Evolutionary conservation across 2,888 invertebrate genomes (phyloP).

Genomic region (Helicoverpa assulta): DNA sequence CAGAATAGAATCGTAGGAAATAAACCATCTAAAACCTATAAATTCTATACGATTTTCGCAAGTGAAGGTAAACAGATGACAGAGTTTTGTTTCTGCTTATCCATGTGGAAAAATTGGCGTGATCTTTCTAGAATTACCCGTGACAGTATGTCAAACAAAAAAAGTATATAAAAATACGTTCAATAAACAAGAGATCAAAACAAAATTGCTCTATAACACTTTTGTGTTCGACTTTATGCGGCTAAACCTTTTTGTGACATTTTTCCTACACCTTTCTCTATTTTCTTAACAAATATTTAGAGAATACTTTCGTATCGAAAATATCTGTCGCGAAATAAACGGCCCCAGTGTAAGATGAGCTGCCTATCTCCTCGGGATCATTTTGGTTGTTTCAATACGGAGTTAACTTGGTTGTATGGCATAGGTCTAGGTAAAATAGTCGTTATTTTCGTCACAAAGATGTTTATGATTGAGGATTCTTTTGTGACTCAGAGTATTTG

Average conservation of each 20-base stretch:
- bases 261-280: conserved; percentile 37
- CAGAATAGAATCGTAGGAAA: background rate
- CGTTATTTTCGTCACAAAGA: conserved; percentile 53
- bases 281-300: conserved; percentile 60
- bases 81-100: no score
- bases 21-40: no score
- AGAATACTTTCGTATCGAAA: conserved; percentile 44
- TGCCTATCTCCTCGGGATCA: conserved; percentile 19
- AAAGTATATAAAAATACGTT: background rate
- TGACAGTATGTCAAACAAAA: no score
- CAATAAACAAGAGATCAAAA: conserved; percentile 8
- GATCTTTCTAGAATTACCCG: no score
- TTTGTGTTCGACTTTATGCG: conserved; percentile 37
- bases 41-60: no score
- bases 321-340: conserved; percentile 50
- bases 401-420: conserved; percentile 10
- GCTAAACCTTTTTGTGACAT: conserved; percentile 45
- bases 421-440: conserved; percentile 36
- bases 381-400: conserved; percentile 18
- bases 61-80: no score
- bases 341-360: conserved; percentile 33
- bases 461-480: conserved; percentile 61
- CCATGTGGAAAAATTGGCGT: no score
- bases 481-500: conserved; percentile 53
- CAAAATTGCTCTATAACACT: conserved; percentile 16